Percentiles rank a stretch among this genome's conserved stretches.
Evolutionary conservation across 2,888 invertebrate species (phyloP).

Genomic region (Andrena marginata): DNA sequence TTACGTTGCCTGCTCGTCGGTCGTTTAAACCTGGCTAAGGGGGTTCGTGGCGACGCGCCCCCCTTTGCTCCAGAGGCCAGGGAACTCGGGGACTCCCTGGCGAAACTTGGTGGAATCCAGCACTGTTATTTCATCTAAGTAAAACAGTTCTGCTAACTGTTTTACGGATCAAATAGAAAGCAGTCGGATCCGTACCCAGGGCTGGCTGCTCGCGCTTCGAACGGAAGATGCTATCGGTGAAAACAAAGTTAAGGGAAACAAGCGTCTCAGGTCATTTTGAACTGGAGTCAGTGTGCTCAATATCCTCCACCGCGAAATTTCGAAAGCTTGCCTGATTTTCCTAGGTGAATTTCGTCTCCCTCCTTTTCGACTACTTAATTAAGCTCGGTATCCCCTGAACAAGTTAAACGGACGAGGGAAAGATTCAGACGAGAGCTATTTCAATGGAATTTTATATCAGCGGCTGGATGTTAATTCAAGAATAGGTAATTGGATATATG

Average conservation of each 20-base stretch:
- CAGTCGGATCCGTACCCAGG: neutral
- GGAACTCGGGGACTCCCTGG: neutral
- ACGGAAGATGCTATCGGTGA: conserved; percentile 1
- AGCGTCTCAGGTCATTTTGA: conserved; percentile 6
- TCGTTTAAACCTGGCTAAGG: conserved; percentile 21
- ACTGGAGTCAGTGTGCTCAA: neutral
- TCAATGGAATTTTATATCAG: no score
- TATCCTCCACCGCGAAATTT: neutral
- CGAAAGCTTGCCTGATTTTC: neutral
- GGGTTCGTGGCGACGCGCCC: conserved; percentile 1
- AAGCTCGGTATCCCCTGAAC: no score
- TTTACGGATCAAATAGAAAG: conserved; percentile 21
- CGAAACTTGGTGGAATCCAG: neutral
- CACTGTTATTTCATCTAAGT: conserved; percentile 15
- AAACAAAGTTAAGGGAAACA: conserved; percentile 16
- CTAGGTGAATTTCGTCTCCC: neutral
- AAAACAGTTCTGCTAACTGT: conserved; percentile 35
- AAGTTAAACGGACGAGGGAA: no score
- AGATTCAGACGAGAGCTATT: no score
- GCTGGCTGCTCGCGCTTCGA: neutral
- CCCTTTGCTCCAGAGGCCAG: neutral
- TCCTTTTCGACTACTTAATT: no score
- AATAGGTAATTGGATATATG: no score
- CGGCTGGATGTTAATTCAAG: no score
- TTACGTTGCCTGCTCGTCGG: conserved; percentile 20